Evolutionary conservation across 2,113 vertebrate species (phyloP).

Genomic region (Eulemur macaco): DNA sequence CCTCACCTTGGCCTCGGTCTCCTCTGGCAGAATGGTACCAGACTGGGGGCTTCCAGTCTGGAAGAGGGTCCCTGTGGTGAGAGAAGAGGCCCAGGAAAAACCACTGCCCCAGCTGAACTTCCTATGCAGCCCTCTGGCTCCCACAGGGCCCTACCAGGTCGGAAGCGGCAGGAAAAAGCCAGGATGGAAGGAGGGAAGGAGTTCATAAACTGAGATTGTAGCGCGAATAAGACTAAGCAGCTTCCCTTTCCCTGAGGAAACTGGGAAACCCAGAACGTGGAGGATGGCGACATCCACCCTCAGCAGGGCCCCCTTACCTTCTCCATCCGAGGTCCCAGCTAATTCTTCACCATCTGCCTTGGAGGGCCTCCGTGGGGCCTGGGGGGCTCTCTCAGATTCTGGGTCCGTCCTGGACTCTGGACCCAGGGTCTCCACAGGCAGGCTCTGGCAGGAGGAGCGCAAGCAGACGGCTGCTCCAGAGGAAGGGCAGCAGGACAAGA

Average conservation of each 20-base stretch:
- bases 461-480: background rate
- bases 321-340: background rate
- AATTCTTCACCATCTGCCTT: background rate
- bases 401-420: conserved; percentile 49
- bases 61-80: background rate
- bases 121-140: background rate
- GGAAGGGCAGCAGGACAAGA: background rate
- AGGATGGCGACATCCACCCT: background rate
- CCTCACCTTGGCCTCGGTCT: conserved; percentile 56
- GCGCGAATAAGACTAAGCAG: rapidly evolving
- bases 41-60: background rate
- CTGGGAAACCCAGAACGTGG: no score
- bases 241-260: background rate
- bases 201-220: background rate
- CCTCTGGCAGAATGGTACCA: background rate
- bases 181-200: background rate
- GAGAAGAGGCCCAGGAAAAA: background rate
- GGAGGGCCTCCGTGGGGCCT: rapidly evolving
- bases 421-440: conserved; percentile 77
- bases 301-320: background rate
- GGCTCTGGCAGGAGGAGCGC: conserved; percentile 57
- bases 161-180: background rate
- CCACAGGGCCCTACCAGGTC: background rate
- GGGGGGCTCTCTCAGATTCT: background rate
- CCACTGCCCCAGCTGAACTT: background rate